Base-by-base conservation (phyloP, 1,140 invertebrate species). In the Stegodyphus mimosarum region DNA sequence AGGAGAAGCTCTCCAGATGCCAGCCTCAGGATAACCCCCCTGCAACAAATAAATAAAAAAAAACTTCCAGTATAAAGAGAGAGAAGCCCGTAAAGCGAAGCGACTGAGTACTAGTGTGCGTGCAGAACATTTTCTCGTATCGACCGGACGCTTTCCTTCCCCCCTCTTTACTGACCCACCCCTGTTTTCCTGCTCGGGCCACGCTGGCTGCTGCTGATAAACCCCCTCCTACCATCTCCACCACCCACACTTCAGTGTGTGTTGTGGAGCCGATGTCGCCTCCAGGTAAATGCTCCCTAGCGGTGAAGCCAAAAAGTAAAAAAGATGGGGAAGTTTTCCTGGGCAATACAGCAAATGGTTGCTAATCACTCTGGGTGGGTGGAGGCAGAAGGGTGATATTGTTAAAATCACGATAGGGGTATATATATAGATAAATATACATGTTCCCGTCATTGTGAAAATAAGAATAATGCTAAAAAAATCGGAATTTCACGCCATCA, bases 1-100 rank as follows among this genome's bases (percentile, higher is more conserved):
- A 84, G 81, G 81, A 75, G 81, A 84, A 69, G 63, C 72, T 69
- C 72, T 75, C 81, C 72, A 75, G 81, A 84, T 84, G 81, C 81
- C 81, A 7, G 73, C 72, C 81, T 70, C 73, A 53, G 81, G 81
- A 76, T 75, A 75, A 75, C 64, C 73, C 72, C 72, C 80, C 49
- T n/a, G 63, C 67, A 33, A 33, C 77, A 78, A 80, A 70, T 48
- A 83, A 83, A 83, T 74, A 81, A 81, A 81, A 73, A 74, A 74
- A 83, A 83, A 83, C 49, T 18, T 67, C 64, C n/a, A 33, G 33
- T 33, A 33, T 33, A 33, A 33, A n/a, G 7, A n/a, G 79, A 66
- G 33, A 13, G 70, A 81, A 81, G 79, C 53, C 79, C 79, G 79
- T 81, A 81, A 81, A 81, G 79, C 79, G 48, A 69, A 18, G 50